Conservation (phyloP, 2,888 invertebrate genomes). For the Anthophora plumipes region DNA sequence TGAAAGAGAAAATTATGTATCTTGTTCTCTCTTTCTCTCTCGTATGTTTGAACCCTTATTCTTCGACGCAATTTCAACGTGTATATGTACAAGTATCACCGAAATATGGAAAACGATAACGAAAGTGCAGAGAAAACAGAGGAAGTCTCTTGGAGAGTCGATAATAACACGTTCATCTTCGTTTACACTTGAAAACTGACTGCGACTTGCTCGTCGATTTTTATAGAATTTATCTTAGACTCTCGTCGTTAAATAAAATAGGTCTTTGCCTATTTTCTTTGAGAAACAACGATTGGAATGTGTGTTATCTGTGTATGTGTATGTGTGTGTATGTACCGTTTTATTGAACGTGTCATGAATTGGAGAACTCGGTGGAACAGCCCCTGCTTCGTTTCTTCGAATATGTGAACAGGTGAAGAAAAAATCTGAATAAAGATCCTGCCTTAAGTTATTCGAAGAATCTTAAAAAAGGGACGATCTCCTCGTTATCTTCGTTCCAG, state of each 20-base stretch:
- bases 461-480: not conserved
- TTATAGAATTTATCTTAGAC: not conserved
- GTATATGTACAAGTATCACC: slow-evolving; percentile 44
- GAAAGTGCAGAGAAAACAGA: slow-evolving; percentile 12
- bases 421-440: not conserved
- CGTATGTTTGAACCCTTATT: not conserved
- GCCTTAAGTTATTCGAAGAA: not conserved
- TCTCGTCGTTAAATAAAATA: slow-evolving; percentile 22
- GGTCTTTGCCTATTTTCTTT: slow-evolving; percentile 3
- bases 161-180: not conserved
- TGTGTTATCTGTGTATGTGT: slow-evolving; percentile 38
- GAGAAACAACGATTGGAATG: slow-evolving; percentile 48
- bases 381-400: slow-evolving; percentile 4
- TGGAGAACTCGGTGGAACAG: slow-evolving; percentile 33
- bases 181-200: slow-evolving; percentile 3
- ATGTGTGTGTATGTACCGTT: not conserved
- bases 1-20: slow-evolving; percentile 12
- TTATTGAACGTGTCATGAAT: not conserved
- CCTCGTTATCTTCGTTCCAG: not conserved
- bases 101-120: slow-evolving; percentile 38
- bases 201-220: slow-evolving; percentile 43
- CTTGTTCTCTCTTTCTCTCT: not conserved
- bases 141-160: not conserved
- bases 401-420: not conserved
- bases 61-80: not conserved